Percentiles rank a stretch among this genome's conserved stretches.
phyloP scores from a whole-genome alignment of 2,888 invertebrate genomes.

The Autographa gamma region DNA sequence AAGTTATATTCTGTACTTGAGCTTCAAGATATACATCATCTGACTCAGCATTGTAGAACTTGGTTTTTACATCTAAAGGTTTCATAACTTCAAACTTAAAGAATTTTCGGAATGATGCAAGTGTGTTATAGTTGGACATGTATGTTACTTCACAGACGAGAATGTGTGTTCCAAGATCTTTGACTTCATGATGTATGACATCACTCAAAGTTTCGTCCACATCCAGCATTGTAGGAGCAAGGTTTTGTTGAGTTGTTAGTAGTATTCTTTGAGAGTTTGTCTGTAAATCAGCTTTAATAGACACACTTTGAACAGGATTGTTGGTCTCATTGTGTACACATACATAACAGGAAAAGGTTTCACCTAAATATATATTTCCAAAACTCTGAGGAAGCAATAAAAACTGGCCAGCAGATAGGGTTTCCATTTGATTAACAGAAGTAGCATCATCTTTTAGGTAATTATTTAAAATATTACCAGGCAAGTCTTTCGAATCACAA shows the following conservation, averaged over 20 bases:
- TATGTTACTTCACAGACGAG: slow-evolving; percentile 99
- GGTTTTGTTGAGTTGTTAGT: slow-evolving; percentile 92
- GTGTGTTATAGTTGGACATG: slow-evolving; percentile 92
- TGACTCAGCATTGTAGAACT: slow-evolving; percentile 98
- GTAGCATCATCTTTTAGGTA: slow-evolving; percentile 95
- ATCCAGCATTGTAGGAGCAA: slow-evolving; percentile 89
- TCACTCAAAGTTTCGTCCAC: slow-evolving; percentile 97
- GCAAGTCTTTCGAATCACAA: slow-evolving; percentile 95
- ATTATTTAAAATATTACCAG: slow-evolving; percentile 94
- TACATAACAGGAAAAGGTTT: slow-evolving; percentile 99
- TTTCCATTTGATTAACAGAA: slow-evolving; percentile 94
- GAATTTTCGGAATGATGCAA: slow-evolving; percentile 97
- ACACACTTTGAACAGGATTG: slow-evolving; percentile 94
- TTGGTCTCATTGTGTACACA: slow-evolving; percentile 98
- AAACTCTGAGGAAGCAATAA: slow-evolving; percentile 98
- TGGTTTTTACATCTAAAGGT: slow-evolving; percentile 99
- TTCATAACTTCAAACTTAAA: slow-evolving; percentile 99
- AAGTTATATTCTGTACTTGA: slow-evolving; percentile 97
- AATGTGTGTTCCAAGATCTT: slow-evolving; percentile 99
- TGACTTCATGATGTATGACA: slow-evolving; percentile 99
- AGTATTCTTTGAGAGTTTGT: slow-evolving; percentile 96
- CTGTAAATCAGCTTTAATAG: slow-evolving; percentile 97
- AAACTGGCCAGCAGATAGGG: slow-evolving; percentile 95
- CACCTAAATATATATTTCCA: slow-evolving; percentile 99
- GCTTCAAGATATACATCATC: slow-evolving; percentile 93